Evolutionary conservation across 2,797 vertebrate genomes (phyloP), one percentile per base, ranked within the genome.

Genomic region (Iguana delicatissima): DNA sequence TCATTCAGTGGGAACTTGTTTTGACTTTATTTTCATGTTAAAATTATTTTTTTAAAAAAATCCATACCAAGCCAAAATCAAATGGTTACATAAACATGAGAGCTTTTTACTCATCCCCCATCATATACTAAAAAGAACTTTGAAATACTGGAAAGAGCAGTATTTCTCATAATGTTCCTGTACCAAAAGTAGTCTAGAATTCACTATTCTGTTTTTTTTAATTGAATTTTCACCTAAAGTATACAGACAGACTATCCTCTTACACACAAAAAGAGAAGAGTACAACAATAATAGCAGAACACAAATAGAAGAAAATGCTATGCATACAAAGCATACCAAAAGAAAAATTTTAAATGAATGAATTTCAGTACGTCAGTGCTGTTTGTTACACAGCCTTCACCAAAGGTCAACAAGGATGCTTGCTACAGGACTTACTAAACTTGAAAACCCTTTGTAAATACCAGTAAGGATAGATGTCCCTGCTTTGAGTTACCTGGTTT

Each of bases 391-490:
- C 35, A 67, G 14, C 42, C 6, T 5, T 52, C 35, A 50, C 59
- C 38, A 83, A 26, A 3, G 67, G 86, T 38, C 29, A 6, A 24
- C 80, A 79, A 85, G 90, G 20, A 57, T 85, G 5, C n/a, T 89
- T 13, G 2, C 84, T 59, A 32, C 5, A 14, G 1, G 1, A 80
- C 89, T 92, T 57, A 5, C 42, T 4, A 72, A 55, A 69, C 64
- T 90, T 57, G 92, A 69, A 26, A 46, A 12, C 67, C 85, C 62
- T 80, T 89, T 55, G 0, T 62, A 22, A 22, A 72, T 29, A 77
- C 74, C 24, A 72, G 0, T 0, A 4, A 69, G 87, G 92, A n/a
- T 29, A 7, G 0, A 6, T 64, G 18, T 46, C 89, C 91, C 72
- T 89, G 14, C 52, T 94, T 92, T 4, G 0, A 74, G 14, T 86